Evolutionary conservation across 2,797 vertebrate species (phyloP), one percentile per base, ranked within the genome.

Genomic region (Sylvilagus floridanus): DNA sequence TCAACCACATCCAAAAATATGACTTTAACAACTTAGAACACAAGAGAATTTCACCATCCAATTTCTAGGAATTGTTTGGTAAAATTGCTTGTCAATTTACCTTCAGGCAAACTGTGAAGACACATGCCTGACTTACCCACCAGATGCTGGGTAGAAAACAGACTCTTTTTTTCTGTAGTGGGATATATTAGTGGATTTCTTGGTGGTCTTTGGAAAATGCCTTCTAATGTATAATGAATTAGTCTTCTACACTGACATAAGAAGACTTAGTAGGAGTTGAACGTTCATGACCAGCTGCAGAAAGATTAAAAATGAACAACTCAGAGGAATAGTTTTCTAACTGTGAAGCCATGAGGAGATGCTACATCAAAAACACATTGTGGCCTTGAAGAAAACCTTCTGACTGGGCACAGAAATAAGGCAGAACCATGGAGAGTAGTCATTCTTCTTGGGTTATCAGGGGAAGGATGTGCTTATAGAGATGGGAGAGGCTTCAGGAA

Each of bases 31-130:
- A 73, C 60, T 88, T 77, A 73, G 60, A 62, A 30, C 35, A 73
- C 82, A 54, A n/a, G 28, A 71, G 37, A 88, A 54, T 79, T 91
- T 79, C 79, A 4, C 22, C 22, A 68, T 13, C 35, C 6, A 63
- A 19, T 72, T 84, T 69, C 50, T 26, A 84, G 63, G 37, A 62
- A 47, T 88, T 91, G 22, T 79, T 84, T 22, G 78, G 66, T 77
- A 87, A 78, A 88, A 66, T 78, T 73, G n/a, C 60, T 47, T 68
- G 26, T 84, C 66, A 60, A 60, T 6, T 17, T 72, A 13, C 30
- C 88, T 83, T 84, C 84, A 81, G 66, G 52, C 32, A 69, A 91
- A 84, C n/a, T 84, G 86, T 94, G 60, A 73, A 73, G 62, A 57
- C 14, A 47, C 65, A 30, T 83, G 4, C n/a, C 28, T 63, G 52